These are phyloP conservation scores for Channallabes apus DNA, from an alignment of 2,797 vertebrate genomes.

Conservation along the genomic window DNA sequence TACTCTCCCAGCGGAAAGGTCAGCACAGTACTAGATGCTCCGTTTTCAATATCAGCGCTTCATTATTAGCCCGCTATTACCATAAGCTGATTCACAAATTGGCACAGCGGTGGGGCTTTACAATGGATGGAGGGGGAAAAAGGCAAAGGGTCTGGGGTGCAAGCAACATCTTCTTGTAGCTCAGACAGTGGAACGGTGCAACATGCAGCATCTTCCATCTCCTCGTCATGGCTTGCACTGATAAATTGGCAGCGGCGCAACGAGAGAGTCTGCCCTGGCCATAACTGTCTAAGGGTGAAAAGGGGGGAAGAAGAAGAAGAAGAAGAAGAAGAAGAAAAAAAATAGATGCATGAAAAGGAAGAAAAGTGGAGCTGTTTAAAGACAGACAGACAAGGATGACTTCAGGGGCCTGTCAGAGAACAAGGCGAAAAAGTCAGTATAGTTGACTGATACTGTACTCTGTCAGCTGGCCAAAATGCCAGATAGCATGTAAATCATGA, in stretches of 20 bases:
- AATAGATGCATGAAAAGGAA: conserved; percentile 30
- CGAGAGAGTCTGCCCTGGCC: conserved; percentile 28
- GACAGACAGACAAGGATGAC: conserved; percentile 75
- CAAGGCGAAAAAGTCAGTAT: conserved; percentile 72
- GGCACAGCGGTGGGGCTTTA: conserved; percentile 43
- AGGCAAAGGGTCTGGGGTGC: conserved; percentile 14
- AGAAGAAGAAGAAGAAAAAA: background rate
- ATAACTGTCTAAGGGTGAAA: conserved; percentile 29
- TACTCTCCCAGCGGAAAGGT: conserved; percentile 73
- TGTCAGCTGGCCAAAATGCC: conserved; percentile 73
- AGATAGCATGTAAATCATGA: conserved; percentile 77
- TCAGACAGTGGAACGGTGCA: conserved; percentile 49
- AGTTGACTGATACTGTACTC: conserved; percentile 78
- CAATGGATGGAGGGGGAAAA: conserved; percentile 18
- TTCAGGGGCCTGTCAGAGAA: conserved; percentile 74
- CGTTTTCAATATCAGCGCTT: conserved; percentile 67
- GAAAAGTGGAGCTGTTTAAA: conserved; percentile 62
- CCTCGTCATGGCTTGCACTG: conserved; percentile 52
- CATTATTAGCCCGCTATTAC: conserved; percentile 72
- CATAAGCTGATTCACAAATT: conserved; percentile 76
- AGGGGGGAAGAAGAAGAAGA: background rate
- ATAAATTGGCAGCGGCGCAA: conserved; percentile 69
- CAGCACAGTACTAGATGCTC: conserved; percentile 64
- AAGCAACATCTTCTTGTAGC: conserved; percentile 58
- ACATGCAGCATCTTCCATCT: conserved; percentile 46